Percentiles rank a stretch among this genome's conserved stretches.
Evolutionary conservation across 2,797 vertebrate species (phyloP).

Genomic region (Pangasius larnaudii): DNA sequence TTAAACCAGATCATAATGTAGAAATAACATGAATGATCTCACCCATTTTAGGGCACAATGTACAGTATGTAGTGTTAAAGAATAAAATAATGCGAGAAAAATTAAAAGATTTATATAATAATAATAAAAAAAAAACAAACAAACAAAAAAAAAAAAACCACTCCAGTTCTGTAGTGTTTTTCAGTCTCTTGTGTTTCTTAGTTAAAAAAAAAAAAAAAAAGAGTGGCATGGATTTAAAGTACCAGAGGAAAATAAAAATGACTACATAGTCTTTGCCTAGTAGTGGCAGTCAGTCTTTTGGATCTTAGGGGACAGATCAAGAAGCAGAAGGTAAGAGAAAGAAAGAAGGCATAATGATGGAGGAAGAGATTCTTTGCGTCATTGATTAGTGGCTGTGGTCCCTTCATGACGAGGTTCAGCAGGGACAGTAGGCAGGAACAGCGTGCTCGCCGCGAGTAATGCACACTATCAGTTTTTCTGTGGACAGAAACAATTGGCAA

Average conservation of each 20-base stretch:
- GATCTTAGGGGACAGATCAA: slow-evolving; percentile 27
- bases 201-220: background rate
- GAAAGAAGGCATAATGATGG: slow-evolving; percentile 25
- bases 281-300: slow-evolving; percentile 50
- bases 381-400: slow-evolving; percentile 67
- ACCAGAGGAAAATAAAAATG: slow-evolving; percentile 27
- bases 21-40: slow-evolving; percentile 8
- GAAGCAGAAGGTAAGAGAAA: slow-evolving; percentile 38
- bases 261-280: slow-evolving; percentile 39
- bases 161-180: slow-evolving; percentile 23
- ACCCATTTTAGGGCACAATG: slow-evolving; percentile 7
- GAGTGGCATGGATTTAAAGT: slow-evolving; percentile 30
- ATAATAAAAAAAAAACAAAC: background rate
- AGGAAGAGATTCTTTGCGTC: slow-evolving; percentile 53
- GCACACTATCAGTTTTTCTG: slow-evolving; percentile 84
- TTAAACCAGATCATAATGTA: background rate
- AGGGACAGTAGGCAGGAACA: slow-evolving; percentile 78
- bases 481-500: slow-evolving; percentile 48
- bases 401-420: slow-evolving; percentile 66
- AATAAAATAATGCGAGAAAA: background rate
- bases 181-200: slow-evolving; percentile 24
- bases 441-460: slow-evolving; percentile 76
- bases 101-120: background rate
- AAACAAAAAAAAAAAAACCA: background rate
- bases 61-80: slow-evolving; percentile 22